Evolutionary conservation across 2,888 invertebrate species (phyloP).

Genomic region (Tribolium freemani): DNA sequence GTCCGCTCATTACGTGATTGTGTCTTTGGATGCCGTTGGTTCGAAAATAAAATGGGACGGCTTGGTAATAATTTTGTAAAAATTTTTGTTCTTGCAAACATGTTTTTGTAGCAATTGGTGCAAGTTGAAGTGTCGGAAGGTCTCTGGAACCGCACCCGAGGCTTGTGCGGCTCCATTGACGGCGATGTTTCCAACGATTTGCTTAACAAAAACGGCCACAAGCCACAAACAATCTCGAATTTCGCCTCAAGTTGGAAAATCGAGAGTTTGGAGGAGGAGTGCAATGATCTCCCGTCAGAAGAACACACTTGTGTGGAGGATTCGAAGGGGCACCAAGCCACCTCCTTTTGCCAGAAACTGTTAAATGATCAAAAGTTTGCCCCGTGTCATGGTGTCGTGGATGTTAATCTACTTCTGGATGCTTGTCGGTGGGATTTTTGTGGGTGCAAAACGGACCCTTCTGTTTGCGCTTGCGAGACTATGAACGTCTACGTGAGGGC

Average conservation of each 20-base stretch:
- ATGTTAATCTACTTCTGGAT: constrained; percentile 76
- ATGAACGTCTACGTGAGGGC: constrained; percentile 84
- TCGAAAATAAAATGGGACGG: constrained; percentile 85
- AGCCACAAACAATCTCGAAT: constrained; percentile 67
- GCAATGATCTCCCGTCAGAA: constrained; percentile 71
- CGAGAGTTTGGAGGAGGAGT: constrained; percentile 68
- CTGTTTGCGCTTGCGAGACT: constrained; percentile 82
- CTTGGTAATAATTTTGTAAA: constrained; percentile 68
- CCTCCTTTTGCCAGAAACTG: constrained; percentile 74
- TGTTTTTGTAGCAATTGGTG: constrained; percentile 72
- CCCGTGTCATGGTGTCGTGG: constrained; percentile 74
- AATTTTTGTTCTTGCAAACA: not conserved
- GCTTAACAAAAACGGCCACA: constrained; percentile 72
- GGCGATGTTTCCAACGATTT: constrained; percentile 80
- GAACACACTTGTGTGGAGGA: constrained; percentile 69
- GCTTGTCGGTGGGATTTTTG: constrained; percentile 89
- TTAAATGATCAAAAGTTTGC: constrained; percentile 76
- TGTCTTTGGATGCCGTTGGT: constrained; percentile 78
- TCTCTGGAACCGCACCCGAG: constrained; percentile 85
- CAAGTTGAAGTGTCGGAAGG: constrained; percentile 77
- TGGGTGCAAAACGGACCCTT: constrained; percentile 71
- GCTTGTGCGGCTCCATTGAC: constrained; percentile 86
- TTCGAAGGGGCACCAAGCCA: constrained; percentile 68
- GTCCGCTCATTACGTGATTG: constrained; percentile 78
- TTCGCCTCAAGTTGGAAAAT: constrained; percentile 75